phyloP scores from a whole-genome alignment of 2,888 invertebrate species.

The Cerceris ruficornis region DNA sequence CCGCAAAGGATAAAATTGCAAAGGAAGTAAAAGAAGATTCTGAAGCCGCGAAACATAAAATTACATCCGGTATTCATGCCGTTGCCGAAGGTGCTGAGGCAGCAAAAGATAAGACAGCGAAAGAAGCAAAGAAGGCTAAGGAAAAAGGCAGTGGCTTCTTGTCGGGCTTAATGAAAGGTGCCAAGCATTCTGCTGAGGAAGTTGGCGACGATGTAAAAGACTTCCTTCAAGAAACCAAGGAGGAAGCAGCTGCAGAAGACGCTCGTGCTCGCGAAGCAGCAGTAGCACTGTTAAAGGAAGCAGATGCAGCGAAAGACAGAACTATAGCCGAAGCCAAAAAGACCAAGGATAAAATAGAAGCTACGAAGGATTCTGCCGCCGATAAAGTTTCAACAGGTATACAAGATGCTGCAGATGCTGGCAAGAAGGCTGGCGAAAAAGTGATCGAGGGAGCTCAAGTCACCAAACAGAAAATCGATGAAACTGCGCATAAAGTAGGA shows the following conservation, averaged over 20 bases:
- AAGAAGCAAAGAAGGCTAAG: slow-evolving; percentile 65
- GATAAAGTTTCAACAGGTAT: slow-evolving; percentile 17
- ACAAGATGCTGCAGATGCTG: slow-evolving; percentile 30
- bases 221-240: slow-evolving; percentile 64
- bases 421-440: slow-evolving; percentile 52
- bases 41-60: slow-evolving; percentile 53
- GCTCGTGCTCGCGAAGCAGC: slow-evolving; percentile 51
- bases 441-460: slow-evolving; percentile 70
- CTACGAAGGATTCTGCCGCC: not conserved
- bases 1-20: slow-evolving; percentile 39
- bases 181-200: slow-evolving; percentile 65
- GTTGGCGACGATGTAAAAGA: slow-evolving; percentile 60
- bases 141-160: slow-evolving; percentile 68
- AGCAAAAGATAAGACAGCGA: slow-evolving; percentile 59
- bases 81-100: slow-evolving; percentile 82
- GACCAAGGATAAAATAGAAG: slow-evolving; percentile 76
- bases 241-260: slow-evolving; percentile 62
- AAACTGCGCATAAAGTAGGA: slow-evolving; percentile 33
- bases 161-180: slow-evolving; percentile 68
- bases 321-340: slow-evolving; percentile 43
- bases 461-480: slow-evolving; percentile 48
- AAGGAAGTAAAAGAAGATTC: slow-evolving; percentile 59
- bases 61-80: slow-evolving; percentile 47
- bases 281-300: slow-evolving; percentile 37
- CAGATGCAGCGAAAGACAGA: slow-evolving; percentile 34